Percentiles rank a stretch among this genome's conserved stretches.
phyloP scores from a whole-genome alignment of 2,113 vertebrate species.

The Prionailurus viverrinus region DNA sequence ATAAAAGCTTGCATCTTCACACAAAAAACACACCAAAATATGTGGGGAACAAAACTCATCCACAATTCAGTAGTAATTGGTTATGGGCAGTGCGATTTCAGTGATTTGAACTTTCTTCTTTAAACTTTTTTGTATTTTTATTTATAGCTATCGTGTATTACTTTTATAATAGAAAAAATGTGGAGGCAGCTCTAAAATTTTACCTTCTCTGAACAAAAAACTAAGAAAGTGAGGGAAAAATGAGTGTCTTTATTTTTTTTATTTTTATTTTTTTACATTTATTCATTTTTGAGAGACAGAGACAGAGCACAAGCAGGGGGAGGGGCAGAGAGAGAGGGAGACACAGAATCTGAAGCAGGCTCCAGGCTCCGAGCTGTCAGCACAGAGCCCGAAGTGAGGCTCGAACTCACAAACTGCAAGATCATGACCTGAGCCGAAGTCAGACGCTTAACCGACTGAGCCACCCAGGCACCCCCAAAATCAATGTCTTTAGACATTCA shows the following conservation, averaged over 20 bases:
- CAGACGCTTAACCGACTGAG: no score
- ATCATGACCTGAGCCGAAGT: no score
- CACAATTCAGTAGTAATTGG: neutral
- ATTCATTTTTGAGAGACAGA: no score
- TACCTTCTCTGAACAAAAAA: conserved; percentile 40
- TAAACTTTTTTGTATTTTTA: neutral
- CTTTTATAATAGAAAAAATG: neutral
- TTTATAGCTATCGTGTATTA: neutral
- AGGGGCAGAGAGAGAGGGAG: no score
- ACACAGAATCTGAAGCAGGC: no score
- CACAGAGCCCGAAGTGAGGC: no score
- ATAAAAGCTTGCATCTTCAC: neutral
- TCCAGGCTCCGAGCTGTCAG: no score
- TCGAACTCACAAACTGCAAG: no score
- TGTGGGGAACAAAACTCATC: neutral
- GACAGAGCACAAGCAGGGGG: no score
- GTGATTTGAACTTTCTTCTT: neutral
- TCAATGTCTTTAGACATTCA: neutral
- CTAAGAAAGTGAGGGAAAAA: neutral
- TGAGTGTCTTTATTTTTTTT: neutral
- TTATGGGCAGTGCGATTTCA: neutral
- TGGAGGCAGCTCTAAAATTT: conserved; percentile 3
- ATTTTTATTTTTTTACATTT: no score
- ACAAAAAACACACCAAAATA: neutral
- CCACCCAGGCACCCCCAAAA: no score